phyloP scores from a whole-genome alignment of 2,888 invertebrate species.

The Zaprionus obscuricornis region DNA sequence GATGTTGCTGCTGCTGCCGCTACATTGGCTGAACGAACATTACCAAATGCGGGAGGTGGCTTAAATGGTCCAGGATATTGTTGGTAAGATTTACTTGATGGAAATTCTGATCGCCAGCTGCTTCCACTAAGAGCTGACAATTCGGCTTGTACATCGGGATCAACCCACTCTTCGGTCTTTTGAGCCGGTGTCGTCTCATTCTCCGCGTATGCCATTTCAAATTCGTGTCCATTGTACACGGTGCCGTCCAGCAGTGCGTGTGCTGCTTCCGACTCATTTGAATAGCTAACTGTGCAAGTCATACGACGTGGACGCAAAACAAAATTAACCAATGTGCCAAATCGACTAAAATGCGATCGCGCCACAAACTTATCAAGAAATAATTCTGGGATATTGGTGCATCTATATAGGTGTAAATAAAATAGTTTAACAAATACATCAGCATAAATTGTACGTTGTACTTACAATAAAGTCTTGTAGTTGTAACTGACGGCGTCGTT shows the following conservation, averaged over 20 bases:
- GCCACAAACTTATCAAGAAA: conserved; percentile 86
- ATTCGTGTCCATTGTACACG: conserved; percentile 86
- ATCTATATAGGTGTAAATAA: conserved; percentile 67
- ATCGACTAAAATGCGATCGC: conserved; percentile 88
- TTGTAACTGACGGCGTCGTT: conserved; percentile 32
- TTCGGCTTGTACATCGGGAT: conserved; percentile 89
- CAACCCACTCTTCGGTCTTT: conserved; percentile 83
- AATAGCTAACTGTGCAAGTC: conserved; percentile 89
- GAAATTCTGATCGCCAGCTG: conserved; percentile 42
- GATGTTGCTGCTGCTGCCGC: not conserved
- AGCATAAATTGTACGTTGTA: too few relatives aligned
- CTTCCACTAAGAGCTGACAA: conserved; percentile 85
- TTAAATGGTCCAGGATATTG: not conserved
- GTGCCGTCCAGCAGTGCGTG: conserved; percentile 86
- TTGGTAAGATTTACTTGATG: conserved; percentile 1
- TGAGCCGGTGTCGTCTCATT: conserved; percentile 82
- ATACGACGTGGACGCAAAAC: conserved; percentile 87
- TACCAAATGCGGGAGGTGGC: not conserved
- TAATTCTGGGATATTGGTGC: conserved; percentile 87
- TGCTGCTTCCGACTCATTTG: conserved; percentile 85
- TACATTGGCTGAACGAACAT: not conserved
- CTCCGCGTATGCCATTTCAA: conserved; percentile 86
- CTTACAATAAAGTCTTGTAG: conserved; percentile 59
- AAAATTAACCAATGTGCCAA: conserved; percentile 88
- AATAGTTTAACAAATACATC: not conserved